Base-by-base conservation (phyloP, 2,888 invertebrate species). In the Scaeva pyrastri region DNA sequence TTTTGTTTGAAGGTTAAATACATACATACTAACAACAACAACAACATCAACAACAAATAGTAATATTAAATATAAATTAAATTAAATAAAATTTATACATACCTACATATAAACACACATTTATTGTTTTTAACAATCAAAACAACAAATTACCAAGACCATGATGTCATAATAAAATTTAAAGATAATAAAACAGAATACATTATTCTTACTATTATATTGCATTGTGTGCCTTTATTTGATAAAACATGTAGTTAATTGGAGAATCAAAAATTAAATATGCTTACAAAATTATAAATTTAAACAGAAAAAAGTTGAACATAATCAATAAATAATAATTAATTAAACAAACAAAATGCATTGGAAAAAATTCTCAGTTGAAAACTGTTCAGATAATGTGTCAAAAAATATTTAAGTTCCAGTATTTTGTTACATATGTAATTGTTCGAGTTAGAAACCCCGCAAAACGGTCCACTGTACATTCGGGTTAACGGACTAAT, bases 211-310 rank as follows among this genome's bases (percentile, higher is more conserved):
- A 60, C 39, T n/a, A 60, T 2, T 41, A 39, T 60, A 60, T n/a
- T n/a, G n/a, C n/a, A 60, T 60, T 41, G 60, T 60, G 60, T 60
- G 39, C 60, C 60, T 60, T 60, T 60, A 60, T 60, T 60, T 60
- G 60, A 58, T 58, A 58, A 60, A 41, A 60, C 11, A 41, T 36
- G 7, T 16, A 31, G 26, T 31, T 31, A 31, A 55, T 55, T 26
- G 10, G 55, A 55, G n/a, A 31, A 6, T 31, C 31, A 55, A n/a
- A 56, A 36, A 58, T 2, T 1, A 19, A n/a, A 10, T 19, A 58
- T 58, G 31, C 31, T 60, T 21, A 14, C 14, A 21, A 60, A 60
- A 14, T 39, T 16, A 11, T 36, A 58, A 31, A 31, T 31, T n/a
- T 23, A 14, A 52, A 8, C 31, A 56, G 31, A 58, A 36, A 14